These are phyloP conservation scores for Daboia siamensis DNA, from an alignment of 2,113 vertebrate genomes.

Conservation along the genomic window DNA sequence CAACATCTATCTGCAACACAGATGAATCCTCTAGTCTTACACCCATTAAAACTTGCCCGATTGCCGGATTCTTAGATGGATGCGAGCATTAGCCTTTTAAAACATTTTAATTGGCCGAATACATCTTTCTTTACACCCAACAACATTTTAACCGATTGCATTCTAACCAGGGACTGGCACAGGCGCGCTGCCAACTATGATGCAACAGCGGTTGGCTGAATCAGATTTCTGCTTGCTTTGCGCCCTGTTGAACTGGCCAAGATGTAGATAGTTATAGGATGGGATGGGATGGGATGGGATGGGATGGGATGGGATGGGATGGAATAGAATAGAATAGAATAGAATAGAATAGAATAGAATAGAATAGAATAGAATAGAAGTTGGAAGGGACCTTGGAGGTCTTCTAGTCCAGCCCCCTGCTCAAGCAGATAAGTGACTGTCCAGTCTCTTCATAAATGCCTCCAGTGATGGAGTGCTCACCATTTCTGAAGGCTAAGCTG, in stretches of 20 bases:
- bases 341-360: too few species aligned
- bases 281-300: too few species aligned
- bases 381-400: too few species aligned
- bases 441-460: too few species aligned
- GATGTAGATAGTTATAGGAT: neutral
- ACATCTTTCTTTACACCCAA: neutral
- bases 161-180: neutral
- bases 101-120: neutral
- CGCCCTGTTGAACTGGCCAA: neutral
- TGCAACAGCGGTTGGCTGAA: neutral
- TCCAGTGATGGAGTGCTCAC: too few species aligned
- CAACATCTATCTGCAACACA: neutral
- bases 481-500: too few species aligned
- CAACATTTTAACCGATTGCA: neutral
- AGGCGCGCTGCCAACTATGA: neutral
- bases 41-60: neutral
- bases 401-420: too few species aligned
- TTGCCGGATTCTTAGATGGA: neutral
- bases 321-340: too few species aligned
- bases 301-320: too few species aligned
- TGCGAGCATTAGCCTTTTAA: neutral
- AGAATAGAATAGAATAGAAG: too few species aligned
- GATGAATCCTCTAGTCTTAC: neutral
- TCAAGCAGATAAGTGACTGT: too few species aligned
- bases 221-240: neutral